Evolutionary conservation across 2,113 vertebrate genomes (phyloP), one percentile per base, ranked within the genome.

Genomic region (Chunga burmeisteri): DNA sequence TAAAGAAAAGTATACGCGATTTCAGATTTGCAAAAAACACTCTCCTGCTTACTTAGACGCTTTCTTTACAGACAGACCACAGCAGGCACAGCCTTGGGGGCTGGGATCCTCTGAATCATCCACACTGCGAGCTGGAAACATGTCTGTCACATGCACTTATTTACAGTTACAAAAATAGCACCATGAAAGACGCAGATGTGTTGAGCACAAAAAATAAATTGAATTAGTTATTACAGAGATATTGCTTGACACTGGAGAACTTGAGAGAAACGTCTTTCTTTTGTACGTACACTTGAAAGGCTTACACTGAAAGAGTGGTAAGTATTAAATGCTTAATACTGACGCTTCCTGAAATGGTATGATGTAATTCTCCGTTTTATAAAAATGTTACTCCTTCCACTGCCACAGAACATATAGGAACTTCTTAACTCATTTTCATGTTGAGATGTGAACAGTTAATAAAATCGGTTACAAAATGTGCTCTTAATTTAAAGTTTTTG

Each of bases 121-220:
- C 80, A 42, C 71, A 61, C 47, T 73, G 74, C 3, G 7, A 84
- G 75, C 73, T 96, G 87, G 81, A 95, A 96, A 97, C 87, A 93
- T 66, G 93, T 96, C 94, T 95, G 89, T 96, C 93, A 94, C 93
- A 97, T 90, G 94, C 63, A 87, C 66, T 87, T 96, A 93, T 96
- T 97, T 96, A 81, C 15, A 11, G 86, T 59, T 83, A 96, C 91
- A 97, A 96, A 96, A 96, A 97, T 94, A 97, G 92, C 79, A 92
- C 78, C 74, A 52, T 63, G 91, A 96, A 94, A 95, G 86, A 94
- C 93, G 90, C 93, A 97, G 93, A 95, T 96, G 96, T 88, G 71
- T 86, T 59, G 22, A 91, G 59, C 71, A 70, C 58, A 91, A 86
- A 93, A 93, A 82, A 20, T 30, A 79, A 82, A 71, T 9, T 62